Evolutionary conservation across 1,140 invertebrate species (phyloP), one percentile per base, ranked within the genome.

Genomic region (Psix sp.): DNA sequence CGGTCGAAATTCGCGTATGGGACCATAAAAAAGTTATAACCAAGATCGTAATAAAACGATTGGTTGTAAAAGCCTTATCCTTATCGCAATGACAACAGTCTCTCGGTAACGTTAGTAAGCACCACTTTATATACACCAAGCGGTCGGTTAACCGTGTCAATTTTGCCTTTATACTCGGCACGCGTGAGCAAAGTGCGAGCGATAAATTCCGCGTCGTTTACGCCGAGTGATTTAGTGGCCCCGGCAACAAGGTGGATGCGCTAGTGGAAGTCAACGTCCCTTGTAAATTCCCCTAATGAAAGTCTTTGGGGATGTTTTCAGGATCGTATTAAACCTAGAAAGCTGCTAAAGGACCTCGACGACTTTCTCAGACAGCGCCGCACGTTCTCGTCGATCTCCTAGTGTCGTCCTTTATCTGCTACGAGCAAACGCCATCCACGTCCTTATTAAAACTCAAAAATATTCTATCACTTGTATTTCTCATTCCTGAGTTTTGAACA

Each of bases 251-350:
- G 74, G 65, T 57, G 68, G 66, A 73, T 78, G 52, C 42, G 20
- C 33, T 16, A 51, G 26, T 52, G 42, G 42, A 77, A 74, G 60
- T 62, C 52, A 68, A 54, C 74, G 79, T 73, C 75, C 79, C 77
- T 78, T 82, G 80, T 84, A 84, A 83, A 84, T 83, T 83, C 80
- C 76, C 81, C 81, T 84, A 84, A 84, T 84, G 83, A 84, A 84
- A 84, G 82, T 83, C 82, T 80, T 75, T 66, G 77, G 80, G 81
- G 78, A 82, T 76, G 74, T 79, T 78, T 72, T 63, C 65, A 76
- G 75, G 79, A 82, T 82, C 80, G 82, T 84, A 83, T 84, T 84
- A 83, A 84, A 81, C 77, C 80, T 79, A 76, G 76, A 78, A 82
- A 80, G 76, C 79, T 79, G 75, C 75, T 80, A 80, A 80, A 80